phyloP scores from a whole-genome alignment of 2,113 vertebrate species.

The Drymodes brunneopygia region DNA sequence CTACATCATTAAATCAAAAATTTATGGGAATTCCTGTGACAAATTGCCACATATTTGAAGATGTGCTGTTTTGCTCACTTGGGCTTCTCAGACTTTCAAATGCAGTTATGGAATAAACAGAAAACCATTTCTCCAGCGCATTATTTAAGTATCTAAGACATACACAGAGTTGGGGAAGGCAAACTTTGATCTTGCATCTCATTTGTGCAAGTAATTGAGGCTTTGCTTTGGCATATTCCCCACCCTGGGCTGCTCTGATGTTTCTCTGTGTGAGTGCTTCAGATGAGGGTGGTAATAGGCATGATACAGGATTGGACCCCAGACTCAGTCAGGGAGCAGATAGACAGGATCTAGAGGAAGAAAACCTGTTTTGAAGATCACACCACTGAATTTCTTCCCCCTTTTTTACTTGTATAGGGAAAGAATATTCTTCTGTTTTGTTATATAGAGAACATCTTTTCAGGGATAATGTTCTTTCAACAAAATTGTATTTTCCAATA shows the following conservation, averaged over 20 bases:
- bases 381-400: background rate
- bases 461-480: background rate
- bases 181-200: background rate
- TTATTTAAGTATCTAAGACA: background rate
- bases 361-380: background rate
- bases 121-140: background rate
- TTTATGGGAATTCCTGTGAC: background rate
- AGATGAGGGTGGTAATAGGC: background rate
- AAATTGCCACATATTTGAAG: background rate
- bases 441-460: background rate
- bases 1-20: background rate
- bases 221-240: background rate
- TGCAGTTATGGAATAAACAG: background rate
- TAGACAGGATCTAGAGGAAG: background rate
- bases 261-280: background rate
- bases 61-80: fast-evolving
- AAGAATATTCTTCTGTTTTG: background rate
- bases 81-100: background rate
- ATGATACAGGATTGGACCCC: background rate
- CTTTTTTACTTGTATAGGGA: background rate
- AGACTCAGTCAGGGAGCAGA: background rate
- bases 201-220: background rate
- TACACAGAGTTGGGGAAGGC: background rate
- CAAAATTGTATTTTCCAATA: background rate
- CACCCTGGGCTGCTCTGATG: background rate